These are phyloP conservation scores for human DNA, from an alignment of 2,113 vertebrate species.

Conservation along the genomic window GRCh38 chr2:162335501-162336000, in stretches of 20 bases:
- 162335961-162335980: background rate
- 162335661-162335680: background rate
- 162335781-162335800: background rate
- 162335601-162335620: background rate
- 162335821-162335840: background rate
- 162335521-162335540: background rate
- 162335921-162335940: background rate
- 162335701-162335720: background rate
- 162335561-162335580: background rate
- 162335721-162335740: slow-evolving; percentile 4
- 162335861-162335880: background rate
- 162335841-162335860: background rate
- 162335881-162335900: background rate
- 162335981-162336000: background rate
- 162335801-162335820: background rate
- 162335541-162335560: background rate
- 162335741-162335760: background rate
- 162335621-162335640: background rate
- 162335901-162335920: background rate
- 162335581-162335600: background rate
- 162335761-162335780: background rate
- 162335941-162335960: background rate
- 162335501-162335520: fast-evolving
- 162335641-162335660: background rate
- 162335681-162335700: background rate